Evolutionary conservation across 2,797 vertebrate species (phyloP), one percentile per base, ranked within the genome.

Genomic region (Ceryle rudis): DNA sequence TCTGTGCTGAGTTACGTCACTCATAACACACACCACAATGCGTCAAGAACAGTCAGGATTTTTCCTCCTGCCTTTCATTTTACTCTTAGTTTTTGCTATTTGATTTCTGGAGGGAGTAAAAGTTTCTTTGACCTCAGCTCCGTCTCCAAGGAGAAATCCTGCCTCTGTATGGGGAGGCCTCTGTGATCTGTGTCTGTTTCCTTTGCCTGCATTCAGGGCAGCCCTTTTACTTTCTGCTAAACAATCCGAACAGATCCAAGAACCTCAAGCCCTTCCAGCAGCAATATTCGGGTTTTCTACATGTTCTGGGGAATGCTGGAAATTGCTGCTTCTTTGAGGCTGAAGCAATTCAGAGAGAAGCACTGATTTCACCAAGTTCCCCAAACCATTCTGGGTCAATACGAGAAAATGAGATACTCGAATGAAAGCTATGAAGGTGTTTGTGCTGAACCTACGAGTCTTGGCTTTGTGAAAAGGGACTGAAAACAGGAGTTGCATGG

Each of bases 341-440:
- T 66, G 66, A 89, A 95, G 72, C 75, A 52, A 61, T 82, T 81
- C 28, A 60, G 69, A 82, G 61, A 35, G 81, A 93, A 88, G 33
- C 77, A 88, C 60, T 23, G 25, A 79, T 89, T 93, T 86, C 86
- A 75, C 39, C 0, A 10, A 35, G 57, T 67, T 94, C 79, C 75
- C 75, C 3, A 90, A 3, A 67, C 58, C 58, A 70, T 71, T 39
- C 58, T 83, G 77, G 65, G 88, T 93, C 90, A 89, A 74, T 90
- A 86, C 2, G 1, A 64, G 90, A 69, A 93, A 91, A 91, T 47
- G 54, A 88, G 87, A 64, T 64, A 21, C 67, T 85, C 47, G 15
- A 2, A 71, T 41, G 57, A 89, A 83, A 86, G 77, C 57, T 28
- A 35, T 58, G 85, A 79, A 51, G 0, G 5, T 1, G 14, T 72